Evolutionary conservation across 2,113 vertebrate genomes (phyloP).

Genomic region (Brachyistius frenatus): DNA sequence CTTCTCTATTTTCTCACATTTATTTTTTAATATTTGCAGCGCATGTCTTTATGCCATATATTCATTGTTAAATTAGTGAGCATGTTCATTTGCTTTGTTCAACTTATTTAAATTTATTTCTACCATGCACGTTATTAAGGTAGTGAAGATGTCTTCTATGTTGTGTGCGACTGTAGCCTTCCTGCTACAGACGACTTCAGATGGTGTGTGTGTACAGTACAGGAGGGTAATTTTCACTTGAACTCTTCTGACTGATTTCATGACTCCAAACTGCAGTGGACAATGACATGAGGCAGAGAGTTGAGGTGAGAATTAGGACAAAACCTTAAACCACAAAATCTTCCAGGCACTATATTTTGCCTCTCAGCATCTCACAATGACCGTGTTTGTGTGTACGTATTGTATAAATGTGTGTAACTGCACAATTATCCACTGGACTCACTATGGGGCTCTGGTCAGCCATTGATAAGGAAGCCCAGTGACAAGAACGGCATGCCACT

Average conservation of each 20-base stretch:
- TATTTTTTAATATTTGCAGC: no score
- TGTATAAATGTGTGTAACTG: constrained; percentile 9
- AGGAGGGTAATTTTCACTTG: background rate
- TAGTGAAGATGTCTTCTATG: no score
- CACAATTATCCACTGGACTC: constrained; percentile 14
- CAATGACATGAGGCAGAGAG: constrained; percentile 1
- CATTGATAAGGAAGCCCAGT: constrained; percentile 64
- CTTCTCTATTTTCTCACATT: no score
- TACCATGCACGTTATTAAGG: no score
- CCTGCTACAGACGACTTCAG: no score
- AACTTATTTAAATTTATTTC: no score
- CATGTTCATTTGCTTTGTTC: no score
- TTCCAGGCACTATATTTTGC: background rate
- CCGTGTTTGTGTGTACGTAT: background rate
- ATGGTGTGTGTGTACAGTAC: no score
- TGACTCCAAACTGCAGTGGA: constrained; percentile 2
- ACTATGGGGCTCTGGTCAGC: constrained; percentile 61
- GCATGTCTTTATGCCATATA: no score
- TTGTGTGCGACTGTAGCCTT: no score
- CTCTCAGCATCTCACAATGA: background rate
- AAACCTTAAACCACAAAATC: constrained; percentile 10
- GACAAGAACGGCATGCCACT: constrained; percentile 53
- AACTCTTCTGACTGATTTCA: constrained; percentile 5
- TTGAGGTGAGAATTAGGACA: constrained; percentile 23
- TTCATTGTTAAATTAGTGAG: no score